Base-by-base conservation (phyloP, 2,888 invertebrate species). In the Lithophane socia region DNA sequence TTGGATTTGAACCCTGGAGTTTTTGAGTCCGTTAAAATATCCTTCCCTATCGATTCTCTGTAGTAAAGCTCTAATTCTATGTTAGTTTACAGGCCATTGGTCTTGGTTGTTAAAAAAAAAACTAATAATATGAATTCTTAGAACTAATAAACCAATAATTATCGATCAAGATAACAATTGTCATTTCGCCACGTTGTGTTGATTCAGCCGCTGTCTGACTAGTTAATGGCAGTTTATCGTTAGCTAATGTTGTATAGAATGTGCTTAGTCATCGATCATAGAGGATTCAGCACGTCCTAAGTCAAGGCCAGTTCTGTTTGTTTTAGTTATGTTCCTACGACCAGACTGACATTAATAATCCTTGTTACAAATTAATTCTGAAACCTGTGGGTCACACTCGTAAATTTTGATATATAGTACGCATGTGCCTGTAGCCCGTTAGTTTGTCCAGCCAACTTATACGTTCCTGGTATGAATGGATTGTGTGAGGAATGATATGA, bases 1-100 rank as follows among this genome's bases (percentile, higher is more conserved):
- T 68, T 61, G 65, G 56, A 58, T 66, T 16, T 44, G 29, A n/a
- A 21, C 12, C 29, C 42, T 5, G 24, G 47, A 44, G 60, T 29
- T 60, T 65, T 73, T 69, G 61, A 54, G 56, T 65, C 2, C 29
- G 21, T 54, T 80, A 37, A 73, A 79, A 79, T 67, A 65, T 44
- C 29, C 29, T 64, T 47, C 37, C 44, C 13, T 42, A 44, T 52
- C 8, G 24, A 56, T 66, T 65, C 18, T 18, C 37, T 37, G 12
- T 16, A 12, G n/a, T 58, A 18, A 49, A n/a, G 21, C 18, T 13
- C 47, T 42, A 37, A 29, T 63, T 49, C 21, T 52, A 21, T 65
- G 10, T 58, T 16, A 0, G 3, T 44, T 60, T 47, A 42, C 4
- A 21, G n/a, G 18, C 42, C 10, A 37, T 56, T 54, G 18, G 3